phyloP scores from a whole-genome alignment of 2,888 invertebrate genomes.

The Bembecia ichneumoniformis region DNA sequence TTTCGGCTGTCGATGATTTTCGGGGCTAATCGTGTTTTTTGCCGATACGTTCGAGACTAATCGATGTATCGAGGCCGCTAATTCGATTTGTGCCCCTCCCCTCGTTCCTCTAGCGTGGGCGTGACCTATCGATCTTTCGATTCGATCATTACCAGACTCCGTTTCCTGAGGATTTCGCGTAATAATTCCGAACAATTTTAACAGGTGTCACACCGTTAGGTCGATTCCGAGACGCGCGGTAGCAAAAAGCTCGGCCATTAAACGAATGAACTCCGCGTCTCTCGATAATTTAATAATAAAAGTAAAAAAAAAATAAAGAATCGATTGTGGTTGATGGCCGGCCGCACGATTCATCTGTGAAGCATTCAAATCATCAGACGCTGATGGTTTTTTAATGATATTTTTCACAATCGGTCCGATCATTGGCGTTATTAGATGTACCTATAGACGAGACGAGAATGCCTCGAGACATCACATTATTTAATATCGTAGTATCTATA shows the following conservation, averaged over 20 bases:
- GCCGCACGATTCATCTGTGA: constrained; percentile 51
- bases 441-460: constrained; percentile 50
- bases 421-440: constrained; percentile 66
- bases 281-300: constrained; percentile 63
- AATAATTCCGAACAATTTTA: neutral
- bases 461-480: neutral
- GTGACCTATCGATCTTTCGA: constrained; percentile 58
- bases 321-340: constrained; percentile 67
- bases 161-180: neutral
- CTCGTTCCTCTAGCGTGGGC: constrained; percentile 52
- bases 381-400: constrained; percentile 75
- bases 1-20: constrained; percentile 66
- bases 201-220: constrained; percentile 3
- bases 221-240: constrained; percentile 16
- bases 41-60: constrained; percentile 56
- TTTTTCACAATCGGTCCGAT: constrained; percentile 71
- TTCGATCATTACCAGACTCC: constrained; percentile 31
- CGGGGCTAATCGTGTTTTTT: constrained; percentile 69
- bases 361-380: constrained; percentile 64
- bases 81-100: constrained; percentile 68
- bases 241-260: constrained; percentile 11
- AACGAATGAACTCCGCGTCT: constrained; percentile 8
- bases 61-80: constrained; percentile 65
- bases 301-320: constrained; percentile 45
- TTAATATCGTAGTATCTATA: too few species aligned